Evolutionary conservation across 2,113 vertebrate species (phyloP), one percentile per base, ranked within the genome.

Genomic region (Phrynosoma blainvillii): DNA sequence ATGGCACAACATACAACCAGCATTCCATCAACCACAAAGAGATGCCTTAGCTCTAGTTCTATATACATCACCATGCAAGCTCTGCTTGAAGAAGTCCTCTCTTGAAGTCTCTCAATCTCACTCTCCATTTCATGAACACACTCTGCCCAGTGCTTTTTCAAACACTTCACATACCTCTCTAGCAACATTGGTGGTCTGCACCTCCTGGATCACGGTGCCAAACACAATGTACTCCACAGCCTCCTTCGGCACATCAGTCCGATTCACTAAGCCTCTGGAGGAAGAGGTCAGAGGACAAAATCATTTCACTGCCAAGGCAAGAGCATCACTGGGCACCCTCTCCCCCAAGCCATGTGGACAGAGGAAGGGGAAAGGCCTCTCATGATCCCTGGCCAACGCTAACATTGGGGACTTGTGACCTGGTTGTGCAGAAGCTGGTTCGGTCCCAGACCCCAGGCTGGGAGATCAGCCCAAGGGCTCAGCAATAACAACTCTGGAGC

Each of bases 101-200:
- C 2, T 23, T 40, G 30, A 20, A 20, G 8, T 23, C 25, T n/a
- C n/a, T n/a, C n/a, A n/a, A n/a, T n/a, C n/a, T 32, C 59, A 23
- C 23, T 11, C 9, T 32, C 77, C 23, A 13, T 2, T 2, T 1
- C 32, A 42, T 8, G 27, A 1, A 47, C 40, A 30, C 23, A 16
- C 4, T 5, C 13, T 10, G 86, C 27, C 79, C 59, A 62, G 36
- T 9, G 27, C 65, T 21, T 59, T 5, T 54, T 0, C 30, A 40
- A 25, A 83, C 84, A 30, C 2, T 16, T 83, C 25, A 95, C 97
- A 27, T 93, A 99, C 99, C 98, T 99, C 99, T 97, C 98, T 96
- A 82, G 98, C 99, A 56, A 99, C 97, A 12, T 99, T 99, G 88
- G 98, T 99, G 2, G 99, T 99, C 95, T 99, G 99, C 90, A 99